Evolutionary conservation across 1,140 invertebrate genomes (phyloP).

Genomic region (Trialeurodes vaporariorum): DNA sequence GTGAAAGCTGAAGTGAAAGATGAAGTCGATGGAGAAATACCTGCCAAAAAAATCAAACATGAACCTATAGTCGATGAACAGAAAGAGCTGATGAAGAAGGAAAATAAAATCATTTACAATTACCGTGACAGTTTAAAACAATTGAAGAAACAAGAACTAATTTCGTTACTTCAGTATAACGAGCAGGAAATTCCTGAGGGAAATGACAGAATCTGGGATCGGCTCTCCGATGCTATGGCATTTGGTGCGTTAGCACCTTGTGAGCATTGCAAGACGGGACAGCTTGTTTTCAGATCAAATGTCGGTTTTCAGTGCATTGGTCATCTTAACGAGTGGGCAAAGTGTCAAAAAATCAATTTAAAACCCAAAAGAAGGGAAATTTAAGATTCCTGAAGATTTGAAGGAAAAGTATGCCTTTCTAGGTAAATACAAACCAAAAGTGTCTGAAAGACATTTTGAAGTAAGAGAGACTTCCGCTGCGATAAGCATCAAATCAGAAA

Average conservation of each 20-base stretch:
- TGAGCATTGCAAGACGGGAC: slow-evolving; percentile 61
- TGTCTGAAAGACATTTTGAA: slow-evolving; percentile 34
- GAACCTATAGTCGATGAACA: slow-evolving; percentile 41
- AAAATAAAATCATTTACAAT: slow-evolving; percentile 68
- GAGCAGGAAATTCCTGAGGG: slow-evolving; percentile 50
- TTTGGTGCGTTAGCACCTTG: slow-evolving; percentile 78
- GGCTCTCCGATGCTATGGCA: slow-evolving; percentile 66
- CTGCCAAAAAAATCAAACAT: slow-evolving; percentile 53
- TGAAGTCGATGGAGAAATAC: slow-evolving; percentile 39
- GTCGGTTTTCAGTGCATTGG: slow-evolving; percentile 69
- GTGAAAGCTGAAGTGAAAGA: slow-evolving; percentile 39
- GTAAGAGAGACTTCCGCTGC: slow-evolving; percentile 40
- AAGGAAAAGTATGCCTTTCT: slow-evolving; percentile 48
- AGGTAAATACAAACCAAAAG: slow-evolving; percentile 51
- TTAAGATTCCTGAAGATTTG: slow-evolving; percentile 56
- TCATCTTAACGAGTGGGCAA: slow-evolving; percentile 78
- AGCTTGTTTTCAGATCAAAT: slow-evolving; percentile 56
- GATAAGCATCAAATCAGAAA: slow-evolving; percentile 8
- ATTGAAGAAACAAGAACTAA: slow-evolving; percentile 43
- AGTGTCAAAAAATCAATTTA: slow-evolving; percentile 60
- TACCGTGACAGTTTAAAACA: slow-evolving; percentile 45
- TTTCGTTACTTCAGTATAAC: slow-evolving; percentile 57
- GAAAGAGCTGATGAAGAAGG: slow-evolving; percentile 50
- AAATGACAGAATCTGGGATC: slow-evolving; percentile 50
- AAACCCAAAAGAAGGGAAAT: slow-evolving; percentile 60